Evolutionary conservation across 2,113 vertebrate genomes (phyloP).

Genomic region (Stegostoma tigrinum): DNA sequence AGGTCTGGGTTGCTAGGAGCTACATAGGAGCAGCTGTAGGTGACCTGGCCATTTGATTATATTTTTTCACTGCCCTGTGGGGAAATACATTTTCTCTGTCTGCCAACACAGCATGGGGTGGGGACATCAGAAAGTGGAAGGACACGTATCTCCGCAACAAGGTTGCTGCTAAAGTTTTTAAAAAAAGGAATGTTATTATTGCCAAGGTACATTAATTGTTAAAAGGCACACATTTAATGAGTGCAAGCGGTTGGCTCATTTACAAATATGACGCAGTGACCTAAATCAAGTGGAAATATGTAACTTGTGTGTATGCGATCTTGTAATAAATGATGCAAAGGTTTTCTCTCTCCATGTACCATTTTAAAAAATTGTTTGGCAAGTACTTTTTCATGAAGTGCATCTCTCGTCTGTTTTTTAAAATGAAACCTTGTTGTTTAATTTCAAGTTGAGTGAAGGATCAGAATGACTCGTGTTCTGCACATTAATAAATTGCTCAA

Average conservation of each 20-base stretch:
- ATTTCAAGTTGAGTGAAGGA: background rate
- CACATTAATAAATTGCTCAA: background rate
- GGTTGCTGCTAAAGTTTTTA: background rate
- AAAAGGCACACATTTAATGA: background rate
- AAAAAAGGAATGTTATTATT: background rate
- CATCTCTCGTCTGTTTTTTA: background rate
- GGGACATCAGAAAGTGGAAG: background rate
- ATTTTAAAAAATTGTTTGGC: background rate
- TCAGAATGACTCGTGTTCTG: background rate
- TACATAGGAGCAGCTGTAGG: background rate
- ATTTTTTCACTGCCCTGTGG: background rate
- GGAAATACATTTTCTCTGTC: background rate
- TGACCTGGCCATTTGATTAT: background rate
- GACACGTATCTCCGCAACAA: background rate
- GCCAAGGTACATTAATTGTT: background rate
- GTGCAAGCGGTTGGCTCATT: background rate
- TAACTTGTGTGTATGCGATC: background rate
- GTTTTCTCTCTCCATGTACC: background rate
- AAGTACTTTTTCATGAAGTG: background rate
- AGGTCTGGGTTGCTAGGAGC: slow-evolving; percentile 8
- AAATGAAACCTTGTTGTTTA: background rate
- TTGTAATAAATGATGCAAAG: background rate
- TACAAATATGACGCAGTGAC: background rate
- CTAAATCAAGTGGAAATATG: background rate
- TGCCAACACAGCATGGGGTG: background rate